Conservation (phyloP, 2,797 vertebrate genomes). For the Sciurus vulgaris region DNA sequence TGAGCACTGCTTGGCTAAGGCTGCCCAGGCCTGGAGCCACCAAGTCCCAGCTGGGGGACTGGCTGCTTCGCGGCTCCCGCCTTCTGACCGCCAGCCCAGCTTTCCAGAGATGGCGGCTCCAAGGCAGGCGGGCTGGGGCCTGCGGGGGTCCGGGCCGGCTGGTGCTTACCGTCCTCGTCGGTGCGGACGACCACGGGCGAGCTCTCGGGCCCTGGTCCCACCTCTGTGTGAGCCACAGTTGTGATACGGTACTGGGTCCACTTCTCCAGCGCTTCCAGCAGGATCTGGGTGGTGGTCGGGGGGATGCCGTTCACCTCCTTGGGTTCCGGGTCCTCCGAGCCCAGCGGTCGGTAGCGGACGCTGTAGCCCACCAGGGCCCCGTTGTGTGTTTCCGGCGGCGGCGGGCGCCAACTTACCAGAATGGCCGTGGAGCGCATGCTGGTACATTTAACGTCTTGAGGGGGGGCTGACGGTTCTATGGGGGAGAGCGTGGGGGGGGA, state of each 20-base stretch:
- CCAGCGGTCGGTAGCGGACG: constrained; percentile 95
- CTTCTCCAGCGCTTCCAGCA: constrained; percentile 96
- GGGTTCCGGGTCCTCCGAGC: constrained; percentile 91
- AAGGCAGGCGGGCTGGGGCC: not conserved
- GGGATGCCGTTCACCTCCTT: constrained; percentile 92
- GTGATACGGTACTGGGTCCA: constrained; percentile 97
- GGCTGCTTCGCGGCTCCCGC: not conserved
- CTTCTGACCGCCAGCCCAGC: constrained; percentile 8
- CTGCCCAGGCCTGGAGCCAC: not conserved
- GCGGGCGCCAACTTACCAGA: constrained; percentile 99
- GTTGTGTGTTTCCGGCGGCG: constrained; percentile 95
- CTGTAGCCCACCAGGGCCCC: constrained; percentile 96
- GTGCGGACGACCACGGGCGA: constrained; percentile 95
- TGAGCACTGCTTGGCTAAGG: not conserved
- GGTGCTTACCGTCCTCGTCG: constrained; percentile 95
- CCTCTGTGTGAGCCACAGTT: constrained; percentile 93
- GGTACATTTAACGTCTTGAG: constrained; percentile 98
- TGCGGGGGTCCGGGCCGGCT: not conserved
- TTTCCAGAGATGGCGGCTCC: not conserved
- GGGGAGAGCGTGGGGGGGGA: constrained; percentile 86
- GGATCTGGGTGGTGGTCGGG: constrained; percentile 92
- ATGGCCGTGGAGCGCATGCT: constrained; percentile 97
- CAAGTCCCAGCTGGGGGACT: not conserved
- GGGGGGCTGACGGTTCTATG: constrained; percentile 99
- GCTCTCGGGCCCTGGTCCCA: constrained; percentile 96